Evolutionary conservation across 2,888 invertebrate species (phyloP), one percentile per base, ranked within the genome.

Genomic region (Diplolepis rosae): DNA sequence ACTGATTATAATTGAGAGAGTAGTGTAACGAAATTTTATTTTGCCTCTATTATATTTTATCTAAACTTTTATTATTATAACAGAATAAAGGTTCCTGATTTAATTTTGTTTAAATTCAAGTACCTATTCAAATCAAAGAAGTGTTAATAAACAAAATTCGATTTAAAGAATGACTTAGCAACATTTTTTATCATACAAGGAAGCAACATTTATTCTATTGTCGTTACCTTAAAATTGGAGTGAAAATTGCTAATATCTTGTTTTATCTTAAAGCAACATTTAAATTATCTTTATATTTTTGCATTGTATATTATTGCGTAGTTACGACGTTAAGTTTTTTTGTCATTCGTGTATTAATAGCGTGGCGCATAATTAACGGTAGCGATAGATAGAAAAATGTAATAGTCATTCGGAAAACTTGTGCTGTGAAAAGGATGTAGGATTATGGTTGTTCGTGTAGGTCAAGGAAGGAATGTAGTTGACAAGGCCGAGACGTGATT

Each of bases 401-500:
- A 71, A 77, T 78, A 79, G 77, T 75, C 76, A 75, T 73, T 73
- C 78, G 75, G 74, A 76, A 75, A 78, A 78, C 71, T 77, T 70
- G 74, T 77, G 67, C 80, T 75, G 82, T 77, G 77, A 84, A 85
- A 85, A 86, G 85, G 85, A 86, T 86, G 80, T 85, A 80, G 78
- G 79, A 79, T 79, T 79, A 79, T 69, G 78, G 77, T 50, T 77
- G 81, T 79, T 79, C 80, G 85, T 85, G 87, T 88, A 88, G 88
- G 87, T 88, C 88, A 87, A 87, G 87, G 87, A 85, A 87, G 83
- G 88, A 87, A 88, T 88, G 88, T 82, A 85, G 85, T 85, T 85
- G 84, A 87, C 88, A 88, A 88, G 88, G 88, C 86, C 85, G 82
- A 77, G 79, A 77, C 79, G 80, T 79, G 82, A 83, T 82, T 80